phyloP scores from a whole-genome alignment of 2,797 vertebrate species.

The Columba guinea region DNA sequence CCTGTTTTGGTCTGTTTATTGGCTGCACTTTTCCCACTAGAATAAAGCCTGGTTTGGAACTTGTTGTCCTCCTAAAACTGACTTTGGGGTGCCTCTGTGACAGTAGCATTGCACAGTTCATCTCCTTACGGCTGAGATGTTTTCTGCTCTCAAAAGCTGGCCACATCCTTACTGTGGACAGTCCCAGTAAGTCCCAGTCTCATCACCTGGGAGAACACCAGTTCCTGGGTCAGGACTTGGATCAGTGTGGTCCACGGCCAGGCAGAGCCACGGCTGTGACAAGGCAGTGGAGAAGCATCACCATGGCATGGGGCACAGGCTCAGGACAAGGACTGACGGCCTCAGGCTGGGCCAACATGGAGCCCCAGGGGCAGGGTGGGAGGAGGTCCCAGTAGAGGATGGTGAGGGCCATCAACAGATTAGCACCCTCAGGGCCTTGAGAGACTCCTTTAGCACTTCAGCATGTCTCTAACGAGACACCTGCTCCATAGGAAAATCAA shows the following conservation, averaged over 20 bases:
- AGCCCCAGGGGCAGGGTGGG: not conserved
- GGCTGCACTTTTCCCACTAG: no score
- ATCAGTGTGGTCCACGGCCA: rapidly evolving
- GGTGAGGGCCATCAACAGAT: not conserved
- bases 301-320: not conserved
- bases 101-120: no score
- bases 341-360: not conserved
- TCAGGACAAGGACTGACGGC: not conserved
- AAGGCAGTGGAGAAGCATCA: rapidly evolving
- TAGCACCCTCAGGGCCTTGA: no score
- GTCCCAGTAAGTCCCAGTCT: not conserved
- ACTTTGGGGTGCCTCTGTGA: no score
- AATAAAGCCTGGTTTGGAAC: no score
- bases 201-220: not conserved
- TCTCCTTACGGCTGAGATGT: not conserved
- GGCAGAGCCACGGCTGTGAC: not conserved
- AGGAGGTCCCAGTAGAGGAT: no score
- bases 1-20: no score
- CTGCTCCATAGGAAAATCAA: not conserved
- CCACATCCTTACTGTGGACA: not conserved
- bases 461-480: not conserved
- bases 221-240: not conserved
- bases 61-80: no score
- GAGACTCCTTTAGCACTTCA: not conserved
- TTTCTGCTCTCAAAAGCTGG: not conserved